Evolutionary conservation across 1,140 invertebrate genomes (phyloP).

Genomic region (Lithobius niger): DNA sequence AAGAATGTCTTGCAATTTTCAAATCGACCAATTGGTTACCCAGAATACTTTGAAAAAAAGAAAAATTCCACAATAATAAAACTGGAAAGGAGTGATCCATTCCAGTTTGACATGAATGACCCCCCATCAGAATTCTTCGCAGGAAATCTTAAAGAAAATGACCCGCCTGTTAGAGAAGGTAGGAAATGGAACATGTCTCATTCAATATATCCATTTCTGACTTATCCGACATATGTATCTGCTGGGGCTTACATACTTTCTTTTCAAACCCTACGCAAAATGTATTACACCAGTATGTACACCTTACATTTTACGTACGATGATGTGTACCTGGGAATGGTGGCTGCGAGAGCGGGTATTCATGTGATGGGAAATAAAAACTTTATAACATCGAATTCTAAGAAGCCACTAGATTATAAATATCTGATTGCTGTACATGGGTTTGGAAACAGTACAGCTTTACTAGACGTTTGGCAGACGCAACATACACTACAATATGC

Average conservation of each 20-base stretch:
- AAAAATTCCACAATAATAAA: too few species aligned
- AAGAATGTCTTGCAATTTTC: conserved; percentile 69
- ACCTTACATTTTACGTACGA: conserved; percentile 74
- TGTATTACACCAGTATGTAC: conserved; percentile 65
- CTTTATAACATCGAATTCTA: conserved; percentile 66
- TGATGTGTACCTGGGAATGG: conserved; percentile 69
- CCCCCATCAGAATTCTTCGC: background rate
- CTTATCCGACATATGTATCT: conserved; percentile 82
- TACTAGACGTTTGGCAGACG: conserved; percentile 60
- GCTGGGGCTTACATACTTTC: conserved; percentile 74
- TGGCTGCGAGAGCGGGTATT: conserved; percentile 67
- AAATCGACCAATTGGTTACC: conserved; percentile 53
- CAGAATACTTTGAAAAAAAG: conserved; percentile 33
- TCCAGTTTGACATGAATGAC: conserved; percentile 3
- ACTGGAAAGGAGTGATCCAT: too few species aligned
- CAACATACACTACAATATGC: too few species aligned
- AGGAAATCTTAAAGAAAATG: conserved; percentile 1
- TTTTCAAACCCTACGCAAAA: conserved; percentile 48
- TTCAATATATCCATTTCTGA: conserved; percentile 69
- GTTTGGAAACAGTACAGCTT: conserved; percentile 53
- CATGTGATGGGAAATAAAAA: conserved; percentile 66
- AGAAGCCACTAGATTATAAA: conserved; percentile 47
- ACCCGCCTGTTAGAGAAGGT: conserved; percentile 43
- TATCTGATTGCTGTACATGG: conserved; percentile 75
- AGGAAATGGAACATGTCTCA: conserved; percentile 77